Base-by-base conservation (phyloP, 1,140 invertebrate species). In the Drosophila elegans region DNA sequence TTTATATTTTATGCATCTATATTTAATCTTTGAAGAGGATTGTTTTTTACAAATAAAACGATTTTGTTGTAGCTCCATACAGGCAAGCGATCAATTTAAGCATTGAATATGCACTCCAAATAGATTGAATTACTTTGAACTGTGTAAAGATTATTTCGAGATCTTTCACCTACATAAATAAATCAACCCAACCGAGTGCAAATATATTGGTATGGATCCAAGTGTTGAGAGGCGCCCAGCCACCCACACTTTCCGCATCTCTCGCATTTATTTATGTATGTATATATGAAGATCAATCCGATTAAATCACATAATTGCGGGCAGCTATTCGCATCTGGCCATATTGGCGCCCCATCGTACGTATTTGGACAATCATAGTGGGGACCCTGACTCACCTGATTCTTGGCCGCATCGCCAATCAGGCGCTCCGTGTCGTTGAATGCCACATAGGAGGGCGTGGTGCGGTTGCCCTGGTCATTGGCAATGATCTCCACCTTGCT, bases 401-500 rank as follows among this genome's bases (percentile, higher is more conserved):
- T 92, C 53, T 92, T 92, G 39, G 95, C 95, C 3, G 93, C 91
- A 80, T 92, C 91, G 61, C 91, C 91, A 61, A 92, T 92, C 4
- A 92, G 66, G 48, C 68, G 93, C 90, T 97, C 97, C 0, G 95
- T 96, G 68, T 97, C 96, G 1, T 95, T 97, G 92, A 97, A 96
- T 2, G 97, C 97, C 41, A 98, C 97, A 93, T 98, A 98, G 59
- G 96, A 96, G 7, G 97, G 97, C 41, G 97, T 98, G 29, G 97
- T 98, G 46, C 97, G 93, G 93, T 98, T 98, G 21, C 97, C 98
- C 93, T 98, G 97, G 92, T 98, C 97, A 91, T 98, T 98, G 83
- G 97, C 97, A 81, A 98, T 98, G 85, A 98, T 98, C 93, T 98
- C 97, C 44, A 98, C 96, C 93, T 97, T 97, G 51, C 96, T 97